Evolutionary conservation across 2,797 vertebrate genomes (phyloP).

Genomic region (Merluccius polli): DNA sequence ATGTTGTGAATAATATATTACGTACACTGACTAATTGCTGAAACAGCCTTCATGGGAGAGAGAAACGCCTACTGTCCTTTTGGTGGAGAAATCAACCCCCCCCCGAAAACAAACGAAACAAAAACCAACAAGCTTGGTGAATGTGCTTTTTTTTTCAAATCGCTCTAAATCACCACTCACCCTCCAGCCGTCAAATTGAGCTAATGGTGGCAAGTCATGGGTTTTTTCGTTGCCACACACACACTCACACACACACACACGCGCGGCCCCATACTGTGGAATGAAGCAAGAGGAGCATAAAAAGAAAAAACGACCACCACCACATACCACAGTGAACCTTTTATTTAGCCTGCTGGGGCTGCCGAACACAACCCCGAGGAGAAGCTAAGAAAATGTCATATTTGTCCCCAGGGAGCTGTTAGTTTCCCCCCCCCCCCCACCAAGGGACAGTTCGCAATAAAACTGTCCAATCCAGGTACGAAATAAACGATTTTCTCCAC

Average conservation of each 20-base stretch:
- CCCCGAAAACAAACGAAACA: no score
- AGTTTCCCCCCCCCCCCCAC: no score
- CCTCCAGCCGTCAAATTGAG: background rate
- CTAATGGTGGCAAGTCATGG: background rate
- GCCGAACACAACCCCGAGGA: background rate
- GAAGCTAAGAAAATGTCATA: no score
- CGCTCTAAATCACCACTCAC: background rate
- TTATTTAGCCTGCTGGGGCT: background rate
- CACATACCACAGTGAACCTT: background rate
- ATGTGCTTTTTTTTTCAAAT: background rate
- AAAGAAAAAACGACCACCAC: background rate
- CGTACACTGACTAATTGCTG: background rate
- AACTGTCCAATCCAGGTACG: no score
- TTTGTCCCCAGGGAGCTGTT: background rate
- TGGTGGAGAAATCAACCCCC: no score
- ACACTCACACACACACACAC: background rate
- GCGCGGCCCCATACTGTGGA: background rate
- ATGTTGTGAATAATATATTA: background rate
- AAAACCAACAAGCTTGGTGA: background rate
- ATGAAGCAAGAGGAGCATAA: background rate
- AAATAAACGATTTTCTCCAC: no score
- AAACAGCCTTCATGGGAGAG: background rate
- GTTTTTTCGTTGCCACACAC: background rate
- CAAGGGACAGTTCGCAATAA: no score
- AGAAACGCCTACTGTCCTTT: background rate